Base-by-base conservation (phyloP, 2,113 vertebrate genomes). In the Apodemus sylvaticus region DNA sequence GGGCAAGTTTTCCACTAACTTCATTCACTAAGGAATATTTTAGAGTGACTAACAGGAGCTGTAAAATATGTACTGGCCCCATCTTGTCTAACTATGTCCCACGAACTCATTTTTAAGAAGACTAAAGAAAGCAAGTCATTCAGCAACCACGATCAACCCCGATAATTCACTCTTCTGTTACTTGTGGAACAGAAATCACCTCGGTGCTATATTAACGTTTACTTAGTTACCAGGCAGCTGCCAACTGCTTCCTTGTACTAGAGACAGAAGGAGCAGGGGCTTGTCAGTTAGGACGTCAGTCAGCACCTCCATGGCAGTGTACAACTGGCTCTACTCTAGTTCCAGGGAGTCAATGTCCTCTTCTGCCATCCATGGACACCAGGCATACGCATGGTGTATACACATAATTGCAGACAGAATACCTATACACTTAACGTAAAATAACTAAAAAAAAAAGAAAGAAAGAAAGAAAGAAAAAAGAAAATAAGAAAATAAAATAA, bases 111-210 rank as follows among this genome's bases (percentile, higher is more conserved):
- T 71, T 11, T 82, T 26, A 90, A 87, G 14, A 94, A 91, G 20
- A 88, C 68, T 53, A 55, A 90, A 96, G 86, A 93, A 97, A 97
- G 88, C 86, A 98, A 96, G 96, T 53, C 60, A 70, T 86, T 42
- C 68, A 89, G 48, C 97, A 94, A 55, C 4, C 45, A 29, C 39
- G 97, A 96, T 96, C 97, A 94, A 53, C 4, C 39, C 26, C 58
- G 97, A 95, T 96, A 98, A 98, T 96, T 97, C 97, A 97, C 91
- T 97, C 94, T 93, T 94, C 95, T 92, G 96, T 74, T 71, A 93
- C 93, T 26, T 78, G 89, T 93, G 29, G n/a, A 31, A 86, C 48
- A 92, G 73, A 71, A 79, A 77, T 83, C 92, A 97, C 90, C 87
- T 95, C 92, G 66, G 77, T 96, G 96, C 90, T 97, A 31, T 48